A percentile compares a stretch with the other conserved stretches of the same genome.
phyloP scores from a whole-genome alignment of 2,888 invertebrate genomes.

The Amphipoea oculea region DNA sequence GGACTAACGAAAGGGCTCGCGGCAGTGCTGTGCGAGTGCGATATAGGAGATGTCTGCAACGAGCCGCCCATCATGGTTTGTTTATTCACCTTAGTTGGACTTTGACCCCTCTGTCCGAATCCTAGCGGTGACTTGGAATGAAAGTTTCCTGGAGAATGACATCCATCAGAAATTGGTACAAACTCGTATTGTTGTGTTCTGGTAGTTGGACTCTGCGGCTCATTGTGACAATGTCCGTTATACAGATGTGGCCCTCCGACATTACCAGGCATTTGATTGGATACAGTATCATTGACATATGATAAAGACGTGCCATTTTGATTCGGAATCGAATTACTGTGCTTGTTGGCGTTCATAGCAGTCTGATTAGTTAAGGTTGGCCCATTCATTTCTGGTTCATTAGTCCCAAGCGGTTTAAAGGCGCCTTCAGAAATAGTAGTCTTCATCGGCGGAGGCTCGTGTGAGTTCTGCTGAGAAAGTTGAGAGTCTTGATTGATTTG shows the following conservation, averaged over 20 bases:
- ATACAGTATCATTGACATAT: constrained; percentile 72
- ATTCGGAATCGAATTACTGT: constrained; percentile 73
- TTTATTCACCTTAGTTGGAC: constrained; percentile 83
- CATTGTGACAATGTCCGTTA: constrained; percentile 85
- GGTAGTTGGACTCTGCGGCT: constrained; percentile 94
- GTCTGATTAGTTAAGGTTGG: constrained; percentile 69
- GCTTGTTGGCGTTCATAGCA: constrained; percentile 73
- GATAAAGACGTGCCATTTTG: constrained; percentile 78
- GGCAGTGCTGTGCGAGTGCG: constrained; percentile 92
- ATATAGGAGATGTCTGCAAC: constrained; percentile 86
- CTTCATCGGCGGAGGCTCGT: constrained; percentile 74
- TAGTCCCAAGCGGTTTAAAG: constrained; percentile 79
- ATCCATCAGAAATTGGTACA: constrained; percentile 96
- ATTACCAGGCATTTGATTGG: constrained; percentile 72
- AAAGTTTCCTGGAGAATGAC: constrained; percentile 91
- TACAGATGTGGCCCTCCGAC: constrained; percentile 77
- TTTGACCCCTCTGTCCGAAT: constrained; percentile 81
- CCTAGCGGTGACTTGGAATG: constrained; percentile 85
- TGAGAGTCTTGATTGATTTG: constrained; percentile 74
- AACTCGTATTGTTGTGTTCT: constrained; percentile 95
- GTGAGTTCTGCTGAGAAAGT: constrained; percentile 70
- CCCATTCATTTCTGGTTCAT: constrained; percentile 74
- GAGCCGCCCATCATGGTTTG: constrained; percentile 83
- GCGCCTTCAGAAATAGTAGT: constrained; percentile 78
- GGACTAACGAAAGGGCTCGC: constrained; percentile 96